A percentile compares a stretch with the other conserved stretches of the same genome.
These are phyloP conservation scores for Vultur gryphus DNA, from an alignment of 2,797 vertebrate genomes.

Conservation along the genomic window DNA sequence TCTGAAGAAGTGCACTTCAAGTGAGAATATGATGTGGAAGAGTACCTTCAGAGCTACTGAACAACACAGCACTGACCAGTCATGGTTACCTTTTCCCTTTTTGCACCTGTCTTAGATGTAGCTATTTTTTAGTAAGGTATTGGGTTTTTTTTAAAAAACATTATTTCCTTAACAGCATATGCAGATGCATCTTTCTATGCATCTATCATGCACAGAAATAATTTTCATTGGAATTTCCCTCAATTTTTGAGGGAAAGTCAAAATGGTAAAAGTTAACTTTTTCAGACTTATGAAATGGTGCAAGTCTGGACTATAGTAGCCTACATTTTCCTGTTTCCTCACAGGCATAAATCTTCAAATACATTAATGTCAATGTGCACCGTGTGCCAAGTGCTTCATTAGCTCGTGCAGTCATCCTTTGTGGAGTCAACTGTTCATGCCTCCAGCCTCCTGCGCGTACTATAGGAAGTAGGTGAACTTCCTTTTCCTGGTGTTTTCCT, in stretches of 20 bases:
- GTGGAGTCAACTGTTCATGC: not conserved
- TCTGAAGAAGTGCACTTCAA: not conserved
- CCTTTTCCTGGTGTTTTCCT: not conserved
- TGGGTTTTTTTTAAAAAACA: accelerated
- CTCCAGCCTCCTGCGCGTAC: not conserved
- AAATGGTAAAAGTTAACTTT: not conserved
- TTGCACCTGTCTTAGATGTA: not conserved
- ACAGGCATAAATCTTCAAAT: not conserved
- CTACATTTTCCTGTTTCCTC: not conserved
- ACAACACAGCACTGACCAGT: not conserved
- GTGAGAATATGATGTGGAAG: not conserved
- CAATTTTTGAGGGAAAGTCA: not conserved
- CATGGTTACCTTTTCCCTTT: not conserved
- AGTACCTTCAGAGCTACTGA: not conserved
- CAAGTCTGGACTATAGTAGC: not conserved
- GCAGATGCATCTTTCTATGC: not conserved
- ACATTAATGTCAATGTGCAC: not conserved
- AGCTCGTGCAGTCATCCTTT: not conserved
- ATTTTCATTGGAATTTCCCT: not conserved
- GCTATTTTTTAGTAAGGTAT: not conserved
- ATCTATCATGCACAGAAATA: not conserved
- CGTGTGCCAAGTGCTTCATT: not conserved
- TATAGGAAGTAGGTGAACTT: not conserved
- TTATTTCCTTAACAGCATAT: not conserved
- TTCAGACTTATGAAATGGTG: not conserved